Evolutionary conservation across 2,888 invertebrate species (phyloP).

Genomic region (Argyra leucocephala): DNA sequence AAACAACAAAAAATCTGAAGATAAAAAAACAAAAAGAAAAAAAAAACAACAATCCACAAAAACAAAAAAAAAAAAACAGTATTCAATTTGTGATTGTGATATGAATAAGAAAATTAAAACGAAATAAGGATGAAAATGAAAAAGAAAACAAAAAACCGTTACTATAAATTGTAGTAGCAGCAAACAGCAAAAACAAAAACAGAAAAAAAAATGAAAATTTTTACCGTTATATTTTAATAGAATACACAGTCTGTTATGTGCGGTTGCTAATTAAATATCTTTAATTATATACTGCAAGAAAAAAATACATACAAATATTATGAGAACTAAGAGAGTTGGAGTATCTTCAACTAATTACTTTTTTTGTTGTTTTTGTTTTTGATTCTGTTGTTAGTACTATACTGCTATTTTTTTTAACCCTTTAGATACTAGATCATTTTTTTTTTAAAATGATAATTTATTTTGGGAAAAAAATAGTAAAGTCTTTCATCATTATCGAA

Average conservation of each 20-base stretch:
- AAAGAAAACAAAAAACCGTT: not conserved
- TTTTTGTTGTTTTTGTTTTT: not conserved
- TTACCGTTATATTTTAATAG: not conserved
- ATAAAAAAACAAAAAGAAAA: not conserved
- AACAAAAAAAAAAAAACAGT: not conserved
- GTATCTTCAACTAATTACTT: not conserved
- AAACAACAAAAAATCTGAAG: too few species aligned
- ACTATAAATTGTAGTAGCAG: not conserved
- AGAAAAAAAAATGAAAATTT: not conserved
- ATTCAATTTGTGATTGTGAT: constrained; percentile 2
- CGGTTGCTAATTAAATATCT: not conserved
- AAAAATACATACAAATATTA: not conserved
- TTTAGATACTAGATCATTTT: too few species aligned
- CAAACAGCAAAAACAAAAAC: not conserved
- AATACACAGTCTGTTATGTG: not conserved
- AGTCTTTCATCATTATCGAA: too few species aligned
- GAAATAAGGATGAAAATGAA: not conserved
- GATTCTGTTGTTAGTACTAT: not conserved
- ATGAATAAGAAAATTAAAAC: not conserved
- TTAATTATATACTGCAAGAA: not conserved
- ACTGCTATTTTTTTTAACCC: too few species aligned
- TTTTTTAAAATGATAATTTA: too few species aligned
- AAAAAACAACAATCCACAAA: too few species aligned
- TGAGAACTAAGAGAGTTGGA: too few species aligned
- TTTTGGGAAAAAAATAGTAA: too few species aligned